Conservation (phyloP, 1,140 invertebrate species). For the Sminthurides bifidus region DNA sequence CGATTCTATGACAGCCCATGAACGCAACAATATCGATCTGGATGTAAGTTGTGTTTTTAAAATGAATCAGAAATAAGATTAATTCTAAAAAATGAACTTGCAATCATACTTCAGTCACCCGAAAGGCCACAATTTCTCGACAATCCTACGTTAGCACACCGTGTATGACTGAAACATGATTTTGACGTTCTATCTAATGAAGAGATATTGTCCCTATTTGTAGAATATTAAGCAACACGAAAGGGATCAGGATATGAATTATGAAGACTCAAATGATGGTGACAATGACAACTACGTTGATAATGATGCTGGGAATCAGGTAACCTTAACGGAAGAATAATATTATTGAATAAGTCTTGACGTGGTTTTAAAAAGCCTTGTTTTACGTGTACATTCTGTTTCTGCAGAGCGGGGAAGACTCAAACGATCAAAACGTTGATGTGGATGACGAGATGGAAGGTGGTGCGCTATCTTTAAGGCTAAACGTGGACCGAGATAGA, state of each 20-base stretch:
- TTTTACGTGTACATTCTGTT: not conserved
- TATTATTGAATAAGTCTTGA: too few relatives aligned
- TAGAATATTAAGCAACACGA: too few relatives aligned
- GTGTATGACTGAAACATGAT: too few relatives aligned
- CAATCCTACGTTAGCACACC: too few relatives aligned
- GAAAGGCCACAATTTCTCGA: too few relatives aligned
- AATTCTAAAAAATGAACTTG: too few relatives aligned
- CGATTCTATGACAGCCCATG: constrained; percentile 24
- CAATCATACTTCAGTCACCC: too few relatives aligned
- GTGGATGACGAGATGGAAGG: constrained; percentile 26
- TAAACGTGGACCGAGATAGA: constrained; percentile 16
- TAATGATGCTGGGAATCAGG: constrained; percentile 11
- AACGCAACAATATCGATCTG: constrained; percentile 20
- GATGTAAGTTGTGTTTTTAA: not conserved
- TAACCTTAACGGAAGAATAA: not conserved
- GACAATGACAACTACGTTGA: constrained; percentile 24
- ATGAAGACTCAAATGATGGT: constrained; percentile 23
- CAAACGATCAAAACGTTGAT: constrained; percentile 22
- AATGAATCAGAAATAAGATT: not conserved
- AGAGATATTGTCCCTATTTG: too few relatives aligned
- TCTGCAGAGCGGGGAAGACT: constrained; percentile 17
- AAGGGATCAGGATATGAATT: constrained; percentile 15
- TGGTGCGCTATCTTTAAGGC: constrained; percentile 15
- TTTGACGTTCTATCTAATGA: too few relatives aligned
- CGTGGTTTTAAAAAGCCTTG: not conserved